Conservation (phyloP, 2,113 vertebrate species). For the Urocolius indicus region DNA sequence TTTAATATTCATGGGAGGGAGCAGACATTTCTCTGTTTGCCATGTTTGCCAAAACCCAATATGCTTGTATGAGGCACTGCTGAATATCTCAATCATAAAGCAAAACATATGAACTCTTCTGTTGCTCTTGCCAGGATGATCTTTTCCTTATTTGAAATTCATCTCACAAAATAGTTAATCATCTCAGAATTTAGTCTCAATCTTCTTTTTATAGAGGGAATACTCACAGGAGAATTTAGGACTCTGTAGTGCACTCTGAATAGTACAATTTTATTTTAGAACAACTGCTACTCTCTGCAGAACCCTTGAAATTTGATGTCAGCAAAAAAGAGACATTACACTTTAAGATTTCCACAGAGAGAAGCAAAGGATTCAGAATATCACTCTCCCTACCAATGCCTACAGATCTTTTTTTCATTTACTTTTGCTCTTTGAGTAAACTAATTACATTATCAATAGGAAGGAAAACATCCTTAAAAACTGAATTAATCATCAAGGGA, state of each 20-base stretch:
- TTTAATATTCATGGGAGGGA: not conserved
- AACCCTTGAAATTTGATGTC: conserved; percentile 28
- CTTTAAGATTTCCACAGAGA: conserved; percentile 32
- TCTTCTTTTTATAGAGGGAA: not conserved
- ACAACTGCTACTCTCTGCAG: conserved; percentile 5
- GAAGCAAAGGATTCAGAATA: conserved; percentile 5
- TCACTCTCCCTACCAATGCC: not conserved
- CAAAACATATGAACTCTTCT: not conserved
- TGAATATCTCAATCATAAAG: not conserved
- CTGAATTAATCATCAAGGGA: conserved; percentile 1
- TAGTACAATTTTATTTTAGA: conserved; percentile 25
- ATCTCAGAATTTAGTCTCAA: not conserved
- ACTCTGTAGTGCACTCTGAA: not conserved
- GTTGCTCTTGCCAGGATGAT: not conserved
- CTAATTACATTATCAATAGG: not conserved
- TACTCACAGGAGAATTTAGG: conserved; percentile 1
- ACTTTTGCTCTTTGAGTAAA: conserved; percentile 8
- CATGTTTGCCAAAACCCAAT: not conserved
- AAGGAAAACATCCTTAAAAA: not conserved
- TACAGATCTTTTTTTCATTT: not conserved
- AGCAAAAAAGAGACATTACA: conserved; percentile 25
- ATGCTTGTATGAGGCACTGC: not conserved
- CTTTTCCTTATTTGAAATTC: not conserved
- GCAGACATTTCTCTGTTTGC: not conserved
- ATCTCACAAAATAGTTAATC: not conserved